Base-by-base conservation (phyloP, 2,888 invertebrate species). In the Nesidiocoris tenuis region DNA sequence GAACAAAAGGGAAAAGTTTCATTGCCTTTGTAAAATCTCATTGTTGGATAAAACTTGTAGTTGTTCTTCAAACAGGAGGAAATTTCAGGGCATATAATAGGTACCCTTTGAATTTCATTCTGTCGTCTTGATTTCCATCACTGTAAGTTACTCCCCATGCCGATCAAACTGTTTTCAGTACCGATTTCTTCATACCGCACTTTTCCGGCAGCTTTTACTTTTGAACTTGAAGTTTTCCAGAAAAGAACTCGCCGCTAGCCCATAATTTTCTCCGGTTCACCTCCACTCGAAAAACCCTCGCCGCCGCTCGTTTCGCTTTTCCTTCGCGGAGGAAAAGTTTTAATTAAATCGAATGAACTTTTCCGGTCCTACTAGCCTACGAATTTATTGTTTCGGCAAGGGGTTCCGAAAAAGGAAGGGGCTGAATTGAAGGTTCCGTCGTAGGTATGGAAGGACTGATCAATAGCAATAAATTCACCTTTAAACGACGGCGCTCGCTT, bases 291-390 rank as follows among this genome's bases (percentile, higher is more conserved):
- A 55, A 39, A 55, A 39, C 21, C 61, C 61, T 19, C 22, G 19
- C 61, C 21, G 16, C n/a, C n/a, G 12, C 39, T 39, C 22, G 63
- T 63, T 63, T 63, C 63, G 54, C 66, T 19, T 54, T 66, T n/a
- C 59, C 18, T 70, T 59, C 16, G 19, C 70, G 25, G 59, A n/a
- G 64, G 55, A 74, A 61, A 74, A 74, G 64, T 74, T 74, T 74
- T 74, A 74, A 74, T 74, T 74, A 74, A 74, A 74, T 74, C 74
- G 74, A 74, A 74, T 72, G 64, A 74, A 74, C 64, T 74, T 74
- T 74, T 74, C 23, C 17, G 57, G 23, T 70, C 24, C 56, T 70
- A 18, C 2, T 18, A 12, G 7, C 57, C 23, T 17, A 23, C n/a
- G 57, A 70, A 70, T 70, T 70, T 70, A 70, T 70, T 70, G 70